A percentile compares a stretch with the other conserved stretches of the same genome.
Conservation (phyloP, 2,797 vertebrate species). For the Phalanger gymnotis region DNA sequence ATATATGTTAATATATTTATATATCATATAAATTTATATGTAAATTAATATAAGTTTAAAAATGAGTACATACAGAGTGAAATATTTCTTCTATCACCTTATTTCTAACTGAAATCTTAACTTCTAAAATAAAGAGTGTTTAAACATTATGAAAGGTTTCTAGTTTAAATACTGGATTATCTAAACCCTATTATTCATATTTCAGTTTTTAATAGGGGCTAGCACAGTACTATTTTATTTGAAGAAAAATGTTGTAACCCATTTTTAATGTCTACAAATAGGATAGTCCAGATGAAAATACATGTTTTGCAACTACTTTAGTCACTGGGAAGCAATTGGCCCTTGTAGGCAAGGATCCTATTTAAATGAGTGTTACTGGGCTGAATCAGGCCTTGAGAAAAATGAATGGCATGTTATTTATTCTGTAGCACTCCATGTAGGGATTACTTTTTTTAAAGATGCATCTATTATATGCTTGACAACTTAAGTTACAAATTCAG, state of each 20-base stretch:
- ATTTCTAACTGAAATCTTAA: no score
- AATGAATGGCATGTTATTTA: not conserved
- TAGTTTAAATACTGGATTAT: no score
- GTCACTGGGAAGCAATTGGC: not conserved
- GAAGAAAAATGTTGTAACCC: no score
- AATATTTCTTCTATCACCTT: no score
- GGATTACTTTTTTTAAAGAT: not conserved
- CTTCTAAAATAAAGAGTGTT: no score
- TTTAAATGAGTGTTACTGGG: not conserved
- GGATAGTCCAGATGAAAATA: not conserved
- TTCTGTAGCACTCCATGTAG: not conserved
- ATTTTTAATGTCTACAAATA: not conserved
- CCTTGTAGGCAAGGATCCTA: not conserved
- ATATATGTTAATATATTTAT: no score
- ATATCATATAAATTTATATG: no score
- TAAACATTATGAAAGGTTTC: no score
- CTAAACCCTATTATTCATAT: not conserved
- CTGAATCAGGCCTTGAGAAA: no score
- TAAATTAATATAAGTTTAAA: no score
- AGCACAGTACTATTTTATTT: not conserved
- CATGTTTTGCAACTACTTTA: not conserved
- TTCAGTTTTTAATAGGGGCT: not conserved
- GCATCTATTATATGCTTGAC: not conserved
- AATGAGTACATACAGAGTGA: no score
- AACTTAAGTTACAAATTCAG: not conserved